phyloP scores from a whole-genome alignment of 2,888 invertebrate genomes.

The Drosophila emarginata region DNA sequence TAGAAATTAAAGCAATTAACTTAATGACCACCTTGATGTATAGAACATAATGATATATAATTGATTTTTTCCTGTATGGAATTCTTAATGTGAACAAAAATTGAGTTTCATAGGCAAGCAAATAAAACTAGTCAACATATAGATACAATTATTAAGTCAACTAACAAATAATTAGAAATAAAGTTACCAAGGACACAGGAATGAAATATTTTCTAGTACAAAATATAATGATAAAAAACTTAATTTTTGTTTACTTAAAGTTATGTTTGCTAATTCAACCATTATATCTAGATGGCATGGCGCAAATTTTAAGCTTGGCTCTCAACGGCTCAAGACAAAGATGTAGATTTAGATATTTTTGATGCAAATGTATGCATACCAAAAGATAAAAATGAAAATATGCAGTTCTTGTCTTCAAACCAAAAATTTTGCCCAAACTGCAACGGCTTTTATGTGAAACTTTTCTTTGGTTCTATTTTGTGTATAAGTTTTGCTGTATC shows the following conservation, averaged over 20 bases:
- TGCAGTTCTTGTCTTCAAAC: conserved; percentile 12
- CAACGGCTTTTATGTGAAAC: conserved; percentile 13
- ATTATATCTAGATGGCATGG: background rate
- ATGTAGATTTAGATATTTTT: background rate
- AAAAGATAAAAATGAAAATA: conserved; percentile 16
- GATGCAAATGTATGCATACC: conserved; percentile 23
- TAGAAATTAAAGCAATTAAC: conserved; percentile 13
- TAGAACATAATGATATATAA: conserved; percentile 18
- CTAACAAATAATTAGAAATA: no score
- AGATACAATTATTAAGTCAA: no score
- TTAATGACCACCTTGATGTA: conserved; percentile 35
- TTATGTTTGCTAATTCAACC: no score
- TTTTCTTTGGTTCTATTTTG: background rate
- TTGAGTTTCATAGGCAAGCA: background rate
- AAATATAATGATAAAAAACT: no score
- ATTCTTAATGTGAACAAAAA: background rate
- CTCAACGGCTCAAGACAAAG: background rate
- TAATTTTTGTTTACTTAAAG: no score
- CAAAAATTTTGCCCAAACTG: conserved; percentile 6
- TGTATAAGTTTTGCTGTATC: conserved; percentile 2
- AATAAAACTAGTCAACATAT: background rate
- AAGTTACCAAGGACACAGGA: no score
- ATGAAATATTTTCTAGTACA: no score
- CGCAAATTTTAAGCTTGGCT: background rate
- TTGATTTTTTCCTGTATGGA: conserved; percentile 1